phyloP scores from a whole-genome alignment of 2,797 vertebrate species.

The Iguana delicatissima region DNA sequence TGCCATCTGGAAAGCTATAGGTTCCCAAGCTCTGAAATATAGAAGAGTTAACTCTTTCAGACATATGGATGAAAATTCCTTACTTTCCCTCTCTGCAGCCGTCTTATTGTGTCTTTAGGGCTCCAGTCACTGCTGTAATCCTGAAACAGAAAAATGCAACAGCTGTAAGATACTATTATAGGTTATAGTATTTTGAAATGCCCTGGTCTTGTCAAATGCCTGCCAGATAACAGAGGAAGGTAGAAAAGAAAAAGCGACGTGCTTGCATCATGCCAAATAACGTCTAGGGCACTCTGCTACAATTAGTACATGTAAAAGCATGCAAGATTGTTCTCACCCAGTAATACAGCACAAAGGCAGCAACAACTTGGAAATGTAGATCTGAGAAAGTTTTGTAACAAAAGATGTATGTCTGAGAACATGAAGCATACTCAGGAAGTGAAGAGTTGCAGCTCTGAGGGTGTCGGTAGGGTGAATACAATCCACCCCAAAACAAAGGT shows the following conservation, averaged over 20 bases:
- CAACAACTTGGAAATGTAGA: background rate
- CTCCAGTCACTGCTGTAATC: constrained; percentile 91
- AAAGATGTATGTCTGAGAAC: background rate
- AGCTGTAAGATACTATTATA: background rate
- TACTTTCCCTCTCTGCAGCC: constrained; percentile 94
- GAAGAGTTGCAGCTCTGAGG: background rate
- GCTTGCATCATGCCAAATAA: background rate
- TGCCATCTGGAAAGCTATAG: background rate
- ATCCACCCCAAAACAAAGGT: too few relatives aligned
- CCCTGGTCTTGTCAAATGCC: background rate
- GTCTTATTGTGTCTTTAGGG: constrained; percentile 86
- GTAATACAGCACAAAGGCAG: background rate
- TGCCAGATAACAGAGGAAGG: background rate
- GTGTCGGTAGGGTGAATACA: background rate
- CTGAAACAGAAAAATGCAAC: constrained; percentile 76
- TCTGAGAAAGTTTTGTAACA: background rate
- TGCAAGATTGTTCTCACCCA: background rate
- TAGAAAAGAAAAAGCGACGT: too few relatives aligned
- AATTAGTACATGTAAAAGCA: background rate
- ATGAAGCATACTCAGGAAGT: background rate
- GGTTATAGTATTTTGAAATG: background rate
- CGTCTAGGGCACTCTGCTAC: too few relatives aligned
- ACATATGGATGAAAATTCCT: constrained; percentile 47
- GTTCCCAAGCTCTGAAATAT: background rate
- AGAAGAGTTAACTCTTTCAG: background rate